Evolutionary conservation across 2,797 vertebrate species (phyloP).

Genomic region (Hydrophis major): DNA sequence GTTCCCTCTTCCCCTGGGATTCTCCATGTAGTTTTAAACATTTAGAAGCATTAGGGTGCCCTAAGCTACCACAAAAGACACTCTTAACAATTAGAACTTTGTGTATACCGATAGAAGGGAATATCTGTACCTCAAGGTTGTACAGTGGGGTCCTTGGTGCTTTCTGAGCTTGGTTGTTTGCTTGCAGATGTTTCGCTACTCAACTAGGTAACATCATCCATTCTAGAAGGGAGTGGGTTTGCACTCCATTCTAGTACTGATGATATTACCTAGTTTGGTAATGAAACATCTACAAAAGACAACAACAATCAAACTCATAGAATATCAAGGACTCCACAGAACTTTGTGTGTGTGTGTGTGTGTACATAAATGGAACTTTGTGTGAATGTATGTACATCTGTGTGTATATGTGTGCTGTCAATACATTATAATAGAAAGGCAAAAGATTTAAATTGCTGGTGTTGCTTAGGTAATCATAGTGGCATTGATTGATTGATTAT

Average conservation of each 20-base stretch:
- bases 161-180: not conserved
- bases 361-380: not conserved
- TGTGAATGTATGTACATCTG: not conserved
- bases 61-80: not conserved
- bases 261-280: not conserved
- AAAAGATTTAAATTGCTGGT: not conserved
- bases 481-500: not conserved
- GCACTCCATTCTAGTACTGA: not conserved
- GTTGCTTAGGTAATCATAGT: not conserved
- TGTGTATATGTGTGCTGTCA: not conserved
- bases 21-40: not conserved
- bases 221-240: not conserved
- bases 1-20: not conserved
- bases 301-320: not conserved
- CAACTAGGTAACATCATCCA: not conserved
- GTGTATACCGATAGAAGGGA: not conserved
- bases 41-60: not conserved
- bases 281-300: not conserved
- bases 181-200: not conserved
- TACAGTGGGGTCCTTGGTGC: not conserved
- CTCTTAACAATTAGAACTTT: not conserved
- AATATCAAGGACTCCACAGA: not conserved
- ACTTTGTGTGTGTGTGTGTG: not conserved
- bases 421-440: not conserved
- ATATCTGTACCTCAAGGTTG: not conserved